Evolutionary conservation across 2,113 vertebrate genomes (phyloP).

Genomic region (Progne subis): DNA sequence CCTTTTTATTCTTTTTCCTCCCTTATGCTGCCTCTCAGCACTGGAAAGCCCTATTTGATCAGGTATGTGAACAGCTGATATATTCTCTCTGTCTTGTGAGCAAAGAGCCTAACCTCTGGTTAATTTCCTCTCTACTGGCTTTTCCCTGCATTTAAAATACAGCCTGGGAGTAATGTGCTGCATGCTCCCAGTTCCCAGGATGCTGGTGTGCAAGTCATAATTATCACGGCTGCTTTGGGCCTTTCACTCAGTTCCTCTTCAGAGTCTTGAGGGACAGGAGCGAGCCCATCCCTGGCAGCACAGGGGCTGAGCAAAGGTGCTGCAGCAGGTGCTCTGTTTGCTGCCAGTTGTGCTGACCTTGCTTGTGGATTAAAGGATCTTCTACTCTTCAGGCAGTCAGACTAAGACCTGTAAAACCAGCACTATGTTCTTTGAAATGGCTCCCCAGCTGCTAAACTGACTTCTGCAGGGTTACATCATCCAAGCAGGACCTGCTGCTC

Average conservation of each 20-base stretch:
- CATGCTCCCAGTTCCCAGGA: not conserved
- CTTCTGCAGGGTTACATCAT: not conserved
- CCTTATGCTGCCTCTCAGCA: slow-evolving; percentile 76
- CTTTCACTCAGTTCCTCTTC: not conserved
- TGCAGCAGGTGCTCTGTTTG: not conserved
- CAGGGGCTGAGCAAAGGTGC: not conserved
- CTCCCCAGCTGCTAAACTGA: not conserved
- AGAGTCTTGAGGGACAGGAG: not conserved
- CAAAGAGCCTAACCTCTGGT: not conserved
- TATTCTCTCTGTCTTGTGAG: slow-evolving; percentile 41
- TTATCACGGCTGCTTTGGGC: not conserved
- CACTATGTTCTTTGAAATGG: not conserved
- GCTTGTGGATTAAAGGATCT: not conserved
- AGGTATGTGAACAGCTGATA: slow-evolving; percentile 77
- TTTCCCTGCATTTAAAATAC: not conserved
- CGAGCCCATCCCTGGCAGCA: not conserved
- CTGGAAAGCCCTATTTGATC: slow-evolving; percentile 89
- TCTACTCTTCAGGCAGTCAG: not conserved
- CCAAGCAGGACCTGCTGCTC: not conserved
- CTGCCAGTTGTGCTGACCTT: not conserved
- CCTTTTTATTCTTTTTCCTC: slow-evolving; percentile 58
- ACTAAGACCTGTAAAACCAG: slow-evolving; percentile 18
- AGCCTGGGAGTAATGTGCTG: not conserved
- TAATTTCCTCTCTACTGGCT: not conserved
- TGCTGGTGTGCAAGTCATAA: not conserved